Conservation (phyloP, 2,888 invertebrate genomes). For the Subacronicta megacephala region DNA sequence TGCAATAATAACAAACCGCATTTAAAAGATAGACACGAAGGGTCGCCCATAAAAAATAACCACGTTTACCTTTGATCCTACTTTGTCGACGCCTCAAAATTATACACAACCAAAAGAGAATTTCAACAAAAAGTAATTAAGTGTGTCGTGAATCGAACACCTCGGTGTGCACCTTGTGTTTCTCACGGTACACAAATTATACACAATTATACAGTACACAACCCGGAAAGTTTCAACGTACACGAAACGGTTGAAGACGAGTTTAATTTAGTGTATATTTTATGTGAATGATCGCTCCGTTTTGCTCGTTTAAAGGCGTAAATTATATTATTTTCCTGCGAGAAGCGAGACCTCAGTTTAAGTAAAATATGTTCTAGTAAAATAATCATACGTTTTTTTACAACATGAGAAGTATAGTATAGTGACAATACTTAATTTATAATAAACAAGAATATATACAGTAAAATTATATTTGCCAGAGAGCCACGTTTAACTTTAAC, state of each 20-base stretch:
- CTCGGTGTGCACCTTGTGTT: conserved; percentile 54
- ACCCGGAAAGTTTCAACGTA: conserved; percentile 54
- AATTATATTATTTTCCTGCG: conserved; percentile 6
- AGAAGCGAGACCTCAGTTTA: neutral
- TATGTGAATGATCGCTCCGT: conserved; percentile 32
- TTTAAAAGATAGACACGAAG: neutral
- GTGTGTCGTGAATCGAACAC: conserved; percentile 57
- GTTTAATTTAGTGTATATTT: conserved; percentile 49
- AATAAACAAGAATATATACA: too few species aligned
- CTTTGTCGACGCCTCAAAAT: conserved; percentile 29
- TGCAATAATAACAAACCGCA: neutral
- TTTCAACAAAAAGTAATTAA: conserved; percentile 59
- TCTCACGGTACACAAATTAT: conserved; percentile 55
- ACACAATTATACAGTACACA: conserved; percentile 48
- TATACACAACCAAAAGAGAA: conserved; percentile 44
- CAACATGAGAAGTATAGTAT: too few species aligned
- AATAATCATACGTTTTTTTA: too few species aligned
- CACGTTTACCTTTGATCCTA: conserved; percentile 23
- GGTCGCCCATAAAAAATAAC: conserved; percentile 7
- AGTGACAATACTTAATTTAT: too few species aligned
- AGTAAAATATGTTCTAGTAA: neutral
- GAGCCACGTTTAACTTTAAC: too few species aligned
- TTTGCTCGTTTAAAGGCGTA: conserved; percentile 16
- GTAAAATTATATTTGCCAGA: too few species aligned
- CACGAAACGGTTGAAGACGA: conserved; percentile 32